phyloP scores from a whole-genome alignment of 92 coral and sea anemone species.

The Porites divaricata region DNA sequence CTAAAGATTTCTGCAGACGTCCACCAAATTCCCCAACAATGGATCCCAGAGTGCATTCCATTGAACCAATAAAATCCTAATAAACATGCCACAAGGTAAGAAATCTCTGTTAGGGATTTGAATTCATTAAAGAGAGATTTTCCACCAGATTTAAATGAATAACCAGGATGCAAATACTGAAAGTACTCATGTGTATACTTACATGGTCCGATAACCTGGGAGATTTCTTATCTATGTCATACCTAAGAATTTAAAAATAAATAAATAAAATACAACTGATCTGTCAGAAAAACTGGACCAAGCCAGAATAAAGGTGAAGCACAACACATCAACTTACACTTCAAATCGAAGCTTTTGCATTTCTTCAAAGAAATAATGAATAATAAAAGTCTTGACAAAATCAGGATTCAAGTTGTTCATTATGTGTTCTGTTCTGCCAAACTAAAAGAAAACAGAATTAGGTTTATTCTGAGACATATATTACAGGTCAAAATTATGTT shows the following conservation, averaged over 20 bases:
- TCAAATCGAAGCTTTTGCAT: slow-evolving; percentile 92
- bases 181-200: slow-evolving; percentile 16
- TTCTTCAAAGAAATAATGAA: slow-evolving; percentile 95
- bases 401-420: slow-evolving; percentile 94
- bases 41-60: slow-evolving; percentile 88
- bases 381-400: slow-evolving; percentile 92
- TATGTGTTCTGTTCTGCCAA: slow-evolving; percentile 90
- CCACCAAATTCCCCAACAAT: slow-evolving; percentile 95
- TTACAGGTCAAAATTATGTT: no score
- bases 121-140: neutral
- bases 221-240: slow-evolving; percentile 91
- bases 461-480: neutral
- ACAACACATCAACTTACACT: slow-evolving; percentile 78
- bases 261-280: neutral
- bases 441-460: slow-evolving; percentile 39
- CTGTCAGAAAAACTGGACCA: no score
- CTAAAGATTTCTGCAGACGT: slow-evolving; percentile 70
- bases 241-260: slow-evolving; percentile 42
- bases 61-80: slow-evolving; percentile 91
- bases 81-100: neutral
- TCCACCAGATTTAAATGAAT: neutral
- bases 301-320: neutral
- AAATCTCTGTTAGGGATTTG: no score
- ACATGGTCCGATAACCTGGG: slow-evolving; percentile 88
- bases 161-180: neutral